Percentiles rank a stretch among this genome's conserved stretches.
Conservation (phyloP, 2,113 vertebrate species). For the Pseudopodoces humilis region DNA sequence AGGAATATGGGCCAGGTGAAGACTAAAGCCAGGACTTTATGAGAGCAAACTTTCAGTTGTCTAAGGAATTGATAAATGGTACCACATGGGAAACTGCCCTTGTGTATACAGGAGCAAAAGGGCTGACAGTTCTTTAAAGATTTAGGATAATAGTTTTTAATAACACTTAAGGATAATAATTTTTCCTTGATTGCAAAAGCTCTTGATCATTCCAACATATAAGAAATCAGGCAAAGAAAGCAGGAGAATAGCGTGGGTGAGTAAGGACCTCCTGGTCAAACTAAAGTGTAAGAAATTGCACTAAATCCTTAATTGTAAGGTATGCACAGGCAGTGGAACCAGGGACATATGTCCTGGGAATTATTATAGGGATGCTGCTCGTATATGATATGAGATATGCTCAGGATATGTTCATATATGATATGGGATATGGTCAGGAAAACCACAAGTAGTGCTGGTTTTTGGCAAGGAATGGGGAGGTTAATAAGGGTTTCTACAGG, state of each 20-base stretch:
- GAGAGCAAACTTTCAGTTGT: neutral
- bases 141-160: neutral
- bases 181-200: neutral
- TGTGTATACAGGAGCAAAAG: neutral
- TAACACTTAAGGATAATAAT: neutral
- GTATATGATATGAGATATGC: accelerated
- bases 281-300: neutral
- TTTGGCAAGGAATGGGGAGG: neutral
- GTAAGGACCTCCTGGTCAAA: neutral
- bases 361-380: neutral
- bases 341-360: neutral
- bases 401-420: neutral
- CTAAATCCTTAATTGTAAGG: neutral
- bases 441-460: neutral
- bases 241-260: neutral
- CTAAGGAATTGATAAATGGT: neutral
- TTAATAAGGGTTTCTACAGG: neutral
- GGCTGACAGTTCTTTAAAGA: neutral
- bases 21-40: neutral
- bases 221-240: neutral
- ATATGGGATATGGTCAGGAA: neutral
- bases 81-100: neutral
- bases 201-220: neutral
- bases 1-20: neutral
- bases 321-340: neutral